Evolutionary conservation across 2,797 vertebrate genomes (phyloP), one percentile per base, ranked within the genome.

Genomic region (Sebastes diploproa): DNA sequence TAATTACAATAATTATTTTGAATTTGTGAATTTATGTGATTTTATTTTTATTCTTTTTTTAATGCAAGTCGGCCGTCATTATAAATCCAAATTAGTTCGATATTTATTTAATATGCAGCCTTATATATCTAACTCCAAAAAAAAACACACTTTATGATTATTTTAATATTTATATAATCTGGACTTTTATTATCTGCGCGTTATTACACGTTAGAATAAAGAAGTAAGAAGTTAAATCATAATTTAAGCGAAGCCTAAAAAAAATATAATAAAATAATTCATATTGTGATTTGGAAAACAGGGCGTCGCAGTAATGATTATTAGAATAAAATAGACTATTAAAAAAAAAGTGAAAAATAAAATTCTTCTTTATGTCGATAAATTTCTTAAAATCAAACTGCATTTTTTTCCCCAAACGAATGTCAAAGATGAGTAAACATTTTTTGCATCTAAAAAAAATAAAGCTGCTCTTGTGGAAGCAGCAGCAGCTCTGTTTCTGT

Each of bases 261-360:
- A 22, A 38, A 42, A 42, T 42, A 62, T 30, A 76, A 70, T 12
- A 10, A 55, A 27, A 27, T 7, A 2, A 36, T 54, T 56, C 1
- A 50, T 62, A 18, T 7, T 25, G 1, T 75, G 7, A 65, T 80
- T 63, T 60, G 10, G 3, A 42, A 73, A 81, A 92, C 84, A 82
- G 86, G 92, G 91, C 94, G 14, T 61, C 1, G 0, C 42, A 14
- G 3, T 23, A 2, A 5, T n/a, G 2, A 42, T 30, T 7, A 30
- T 42, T 20, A 38, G 5, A 52, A 69, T 13, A 3, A 80, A 55
- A 61, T 46, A 46, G 16, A 0, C 42, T 10, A 68, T 65, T 7
- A 46, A 46, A 23, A 46, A 46, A 23, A 56, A 4, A 46, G 10
- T 12, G 2, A 22, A 34, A 50, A 64, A 38, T n/a, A 30, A 58